Percentiles rank a stretch among this genome's conserved stretches.
Conservation (phyloP, 1,140 invertebrate species). For the Brachionus paranguensis region DNA sequence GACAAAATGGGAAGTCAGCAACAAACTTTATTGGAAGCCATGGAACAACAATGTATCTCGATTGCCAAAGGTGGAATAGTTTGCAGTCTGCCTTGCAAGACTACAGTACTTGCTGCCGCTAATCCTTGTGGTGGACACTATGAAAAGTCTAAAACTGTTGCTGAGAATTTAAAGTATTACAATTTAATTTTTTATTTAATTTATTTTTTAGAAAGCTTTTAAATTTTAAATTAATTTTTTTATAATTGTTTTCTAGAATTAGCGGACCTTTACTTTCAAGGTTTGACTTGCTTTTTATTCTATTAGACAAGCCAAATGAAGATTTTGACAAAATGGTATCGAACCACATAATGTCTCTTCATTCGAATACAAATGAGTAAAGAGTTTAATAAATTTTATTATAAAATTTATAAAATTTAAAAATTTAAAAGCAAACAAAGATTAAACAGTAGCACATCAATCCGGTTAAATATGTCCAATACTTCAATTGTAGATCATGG, state of each 20-base stretch:
- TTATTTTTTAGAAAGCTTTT: no score
- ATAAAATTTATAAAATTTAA: not conserved
- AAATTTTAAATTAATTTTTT: not conserved
- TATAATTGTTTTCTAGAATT: slow-evolving; percentile 56
- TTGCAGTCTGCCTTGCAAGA: slow-evolving; percentile 67
- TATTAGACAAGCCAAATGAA: slow-evolving; percentile 77
- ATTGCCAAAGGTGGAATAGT: slow-evolving; percentile 70
- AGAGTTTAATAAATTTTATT: not conserved
- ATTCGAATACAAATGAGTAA: slow-evolving; percentile 52
- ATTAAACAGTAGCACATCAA: not conserved
- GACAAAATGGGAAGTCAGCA: slow-evolving; percentile 83
- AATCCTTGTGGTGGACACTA: slow-evolving; percentile 84
- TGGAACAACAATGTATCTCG: slow-evolving; percentile 87
- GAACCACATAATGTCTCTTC: slow-evolving; percentile 72
- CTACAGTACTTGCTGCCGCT: slow-evolving; percentile 80
- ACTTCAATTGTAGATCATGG: slow-evolving; percentile 25
- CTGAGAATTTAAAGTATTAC: slow-evolving; percentile 73
- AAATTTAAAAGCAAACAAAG: not conserved
- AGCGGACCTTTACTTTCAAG: slow-evolving; percentile 75
- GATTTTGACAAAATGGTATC: slow-evolving; percentile 70
- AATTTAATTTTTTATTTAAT: not conserved
- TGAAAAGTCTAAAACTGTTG: slow-evolving; percentile 74
- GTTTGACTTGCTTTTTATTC: slow-evolving; percentile 86
- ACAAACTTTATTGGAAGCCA: slow-evolving; percentile 77
- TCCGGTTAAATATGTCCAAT: not conserved